Percentiles rank a stretch among this genome's conserved stretches.
Conservation (phyloP, 2,888 invertebrate genomes). For the Melinaea menophilus region DNA sequence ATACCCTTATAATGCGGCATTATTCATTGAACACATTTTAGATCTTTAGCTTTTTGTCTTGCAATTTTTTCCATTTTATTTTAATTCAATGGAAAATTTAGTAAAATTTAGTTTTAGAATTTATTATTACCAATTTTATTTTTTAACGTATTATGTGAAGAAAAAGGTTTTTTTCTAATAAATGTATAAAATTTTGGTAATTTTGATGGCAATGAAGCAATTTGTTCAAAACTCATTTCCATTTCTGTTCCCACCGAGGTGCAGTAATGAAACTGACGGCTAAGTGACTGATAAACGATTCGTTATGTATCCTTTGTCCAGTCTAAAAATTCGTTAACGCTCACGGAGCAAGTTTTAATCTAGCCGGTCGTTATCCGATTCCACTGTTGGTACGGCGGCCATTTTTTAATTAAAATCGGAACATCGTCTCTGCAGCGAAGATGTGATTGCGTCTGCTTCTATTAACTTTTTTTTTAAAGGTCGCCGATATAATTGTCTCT, state of each 20-base stretch:
- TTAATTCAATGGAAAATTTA: no score
- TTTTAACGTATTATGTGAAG: not conserved
- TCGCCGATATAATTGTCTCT: constrained; percentile 24
- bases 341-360: constrained; percentile 32
- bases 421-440: constrained; percentile 25
- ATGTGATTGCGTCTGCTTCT: constrained; percentile 25
- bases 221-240: not conserved
- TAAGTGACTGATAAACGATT: not conserved
- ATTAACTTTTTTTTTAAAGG: constrained; percentile 36
- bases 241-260: not conserved
- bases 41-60: no score
- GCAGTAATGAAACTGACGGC: not conserved
- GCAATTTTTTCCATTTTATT: no score
- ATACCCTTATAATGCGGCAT: no score
- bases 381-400: constrained; percentile 16
- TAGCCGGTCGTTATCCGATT: constrained; percentile 24
- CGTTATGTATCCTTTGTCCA: not conserved
- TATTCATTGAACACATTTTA: no score
- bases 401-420: constrained; percentile 33
- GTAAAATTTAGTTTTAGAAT: no score
- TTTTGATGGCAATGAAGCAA: not conserved
- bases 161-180: not conserved
- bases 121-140: no score
- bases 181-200: not conserved
- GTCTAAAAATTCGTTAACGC: constrained; percentile 18